These are phyloP conservation scores for Cherax destructor DNA, from an alignment of 1,140 invertebrate genomes.

Conservation along the genomic window DNA sequence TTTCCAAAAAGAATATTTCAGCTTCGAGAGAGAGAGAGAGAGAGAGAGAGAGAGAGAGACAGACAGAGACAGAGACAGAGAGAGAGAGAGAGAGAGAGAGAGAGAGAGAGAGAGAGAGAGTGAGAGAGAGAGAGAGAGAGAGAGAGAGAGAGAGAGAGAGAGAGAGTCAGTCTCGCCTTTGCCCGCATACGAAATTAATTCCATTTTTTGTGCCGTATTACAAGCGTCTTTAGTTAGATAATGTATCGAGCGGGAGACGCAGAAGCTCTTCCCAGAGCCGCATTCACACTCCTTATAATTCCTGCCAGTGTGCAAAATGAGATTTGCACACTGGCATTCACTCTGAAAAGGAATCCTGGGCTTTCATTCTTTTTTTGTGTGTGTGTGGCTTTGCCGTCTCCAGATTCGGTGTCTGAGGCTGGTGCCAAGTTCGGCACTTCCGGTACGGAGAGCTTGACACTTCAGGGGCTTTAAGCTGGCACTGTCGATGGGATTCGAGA, in stretches of 20 bases:
- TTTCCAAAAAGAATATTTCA: too few relatives aligned
- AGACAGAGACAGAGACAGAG: too few relatives aligned
- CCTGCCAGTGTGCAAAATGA: slow-evolving; percentile 4
- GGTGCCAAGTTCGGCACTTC: too few relatives aligned
- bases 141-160: too few relatives aligned
- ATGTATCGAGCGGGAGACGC: background rate
- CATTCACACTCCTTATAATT: background rate
- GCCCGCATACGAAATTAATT: slow-evolving; percentile 4
- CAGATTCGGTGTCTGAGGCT: background rate
- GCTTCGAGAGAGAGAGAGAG: too few relatives aligned
- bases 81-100: too few relatives aligned
- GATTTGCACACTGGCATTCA: slow-evolving; percentile 9
- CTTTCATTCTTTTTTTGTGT: background rate
- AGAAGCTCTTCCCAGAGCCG: background rate
- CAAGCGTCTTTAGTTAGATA: background rate
- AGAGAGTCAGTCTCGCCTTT: background rate
- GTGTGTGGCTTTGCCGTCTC: background rate
- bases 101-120: too few relatives aligned
- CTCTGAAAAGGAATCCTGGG: slow-evolving; percentile 5
- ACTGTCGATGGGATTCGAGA: too few relatives aligned
- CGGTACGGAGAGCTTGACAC: too few relatives aligned
- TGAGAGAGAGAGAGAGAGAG: too few relatives aligned
- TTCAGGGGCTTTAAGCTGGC: too few relatives aligned
- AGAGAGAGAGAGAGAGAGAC: too few relatives aligned
- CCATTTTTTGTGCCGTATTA: slow-evolving; percentile 5